Conservation (phyloP, 1,140 invertebrate species). For the Drosophila pachea region DNA sequence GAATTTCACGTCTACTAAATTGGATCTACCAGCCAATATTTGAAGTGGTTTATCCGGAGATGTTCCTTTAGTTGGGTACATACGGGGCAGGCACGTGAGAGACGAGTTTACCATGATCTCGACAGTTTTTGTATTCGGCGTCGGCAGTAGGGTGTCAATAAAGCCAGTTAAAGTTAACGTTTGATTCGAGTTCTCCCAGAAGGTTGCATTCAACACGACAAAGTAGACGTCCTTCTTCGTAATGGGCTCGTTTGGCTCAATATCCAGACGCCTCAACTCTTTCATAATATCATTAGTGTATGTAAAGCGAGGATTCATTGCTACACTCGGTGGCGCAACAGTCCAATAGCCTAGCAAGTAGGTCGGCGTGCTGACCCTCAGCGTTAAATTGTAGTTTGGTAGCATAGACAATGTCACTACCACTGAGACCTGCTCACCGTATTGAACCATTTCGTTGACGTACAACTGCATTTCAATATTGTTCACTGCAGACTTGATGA, state of each 20-base stretch:
- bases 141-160: too few relatives aligned
- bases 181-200: slow-evolving; percentile 24
- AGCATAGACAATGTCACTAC: slow-evolving; percentile 21
- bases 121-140: too few relatives aligned
- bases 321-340: neutral
- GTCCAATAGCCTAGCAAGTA: slow-evolving; percentile 32
- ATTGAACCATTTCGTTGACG: slow-evolving; percentile 15
- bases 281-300: neutral
- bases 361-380: slow-evolving; percentile 19
- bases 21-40: too few relatives aligned
- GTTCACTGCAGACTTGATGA: too few relatives aligned
- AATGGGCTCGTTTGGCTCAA: neutral
- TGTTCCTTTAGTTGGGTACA: too few relatives aligned
- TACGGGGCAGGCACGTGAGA: too few relatives aligned
- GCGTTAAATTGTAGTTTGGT: slow-evolving; percentile 5
- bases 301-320: slow-evolving; percentile 15
- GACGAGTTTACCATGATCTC: too few relatives aligned
- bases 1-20: neutral
- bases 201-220: slow-evolving; percentile 24
- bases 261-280: neutral
- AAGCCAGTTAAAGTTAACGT: too few relatives aligned
- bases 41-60: too few relatives aligned
- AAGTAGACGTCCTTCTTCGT: slow-evolving; percentile 32
- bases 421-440: slow-evolving; percentile 20
- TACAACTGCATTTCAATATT: slow-evolving; percentile 25